These are phyloP conservation scores for Mesitornis unicolor DNA, from an alignment of 2,113 vertebrate species.

Conservation along the genomic window DNA sequence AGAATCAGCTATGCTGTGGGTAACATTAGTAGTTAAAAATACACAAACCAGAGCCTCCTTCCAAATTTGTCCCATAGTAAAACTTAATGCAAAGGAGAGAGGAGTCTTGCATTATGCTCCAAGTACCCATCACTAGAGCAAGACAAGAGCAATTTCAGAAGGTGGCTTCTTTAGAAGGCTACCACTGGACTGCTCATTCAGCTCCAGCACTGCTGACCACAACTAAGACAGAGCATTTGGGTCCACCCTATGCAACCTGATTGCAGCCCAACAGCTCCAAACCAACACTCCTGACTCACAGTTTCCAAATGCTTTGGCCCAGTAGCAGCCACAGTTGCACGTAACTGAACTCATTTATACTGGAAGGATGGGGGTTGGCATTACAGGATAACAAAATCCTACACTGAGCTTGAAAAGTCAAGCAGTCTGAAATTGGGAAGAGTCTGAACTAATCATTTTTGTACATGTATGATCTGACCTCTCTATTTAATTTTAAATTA, in stretches of 20 bases:
- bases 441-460: not conserved
- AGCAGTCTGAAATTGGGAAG: not conserved
- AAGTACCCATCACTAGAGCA: not conserved
- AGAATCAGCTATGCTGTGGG: not conserved
- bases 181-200: not conserved
- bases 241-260: not conserved
- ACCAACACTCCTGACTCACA: not conserved
- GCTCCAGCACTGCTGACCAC: not conserved
- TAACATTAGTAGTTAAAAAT: not conserved
- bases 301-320: not conserved
- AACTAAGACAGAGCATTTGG: not conserved
- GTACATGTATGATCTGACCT: not conserved
- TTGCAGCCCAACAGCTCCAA: not conserved
- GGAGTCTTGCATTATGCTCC: not conserved
- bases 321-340: not conserved
- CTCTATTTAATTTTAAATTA: not conserved
- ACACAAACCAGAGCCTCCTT: not conserved
- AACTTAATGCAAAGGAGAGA: not conserved
- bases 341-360: not conserved
- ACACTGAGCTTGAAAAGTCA: not conserved
- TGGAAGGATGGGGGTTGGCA: not conserved
- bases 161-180: not conserved
- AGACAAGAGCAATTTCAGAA: not conserved
- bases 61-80: not conserved
- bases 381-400: not conserved